phyloP scores from a whole-genome alignment of 1,140 invertebrate species.

The Cyrtorhinus lividipennis region DNA sequence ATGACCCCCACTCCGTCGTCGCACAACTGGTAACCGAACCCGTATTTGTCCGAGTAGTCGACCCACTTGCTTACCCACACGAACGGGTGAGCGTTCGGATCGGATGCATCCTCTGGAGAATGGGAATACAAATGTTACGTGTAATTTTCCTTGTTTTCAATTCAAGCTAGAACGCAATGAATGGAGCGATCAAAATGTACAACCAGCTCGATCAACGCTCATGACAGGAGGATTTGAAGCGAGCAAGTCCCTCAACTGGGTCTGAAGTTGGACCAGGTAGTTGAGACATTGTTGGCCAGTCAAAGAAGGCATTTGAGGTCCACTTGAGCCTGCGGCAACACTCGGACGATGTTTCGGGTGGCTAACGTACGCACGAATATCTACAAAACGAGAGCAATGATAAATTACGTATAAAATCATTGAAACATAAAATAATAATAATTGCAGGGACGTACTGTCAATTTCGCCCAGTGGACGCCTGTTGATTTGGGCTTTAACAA shows the following conservation, averaged over 20 bases:
- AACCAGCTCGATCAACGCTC: background rate
- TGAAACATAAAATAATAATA: no score
- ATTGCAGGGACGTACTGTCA: constrained; percentile 38
- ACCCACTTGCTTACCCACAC: constrained; percentile 98
- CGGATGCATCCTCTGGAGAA: constrained; percentile 72
- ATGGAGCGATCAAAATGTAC: no score
- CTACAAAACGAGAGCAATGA: no score
- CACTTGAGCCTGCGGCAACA: constrained; percentile 12
- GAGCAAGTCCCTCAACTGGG: constrained; percentile 13
- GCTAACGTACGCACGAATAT: background rate
- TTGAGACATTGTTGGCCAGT: constrained; percentile 15
- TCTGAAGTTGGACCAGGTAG: constrained; percentile 13
- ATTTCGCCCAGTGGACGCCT: constrained; percentile 52
- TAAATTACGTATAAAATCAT: no score
- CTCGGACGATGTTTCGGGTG: constrained; percentile 5
- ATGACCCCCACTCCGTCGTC: constrained; percentile 91
- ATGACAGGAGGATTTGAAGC: background rate
- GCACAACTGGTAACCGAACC: constrained; percentile 91
- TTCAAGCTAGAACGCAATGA: no score
- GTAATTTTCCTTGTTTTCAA: no score
- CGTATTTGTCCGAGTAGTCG: constrained; percentile 97
- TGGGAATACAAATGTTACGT: no score
- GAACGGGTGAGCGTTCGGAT: constrained; percentile 82
- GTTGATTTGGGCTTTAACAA: constrained; percentile 33
- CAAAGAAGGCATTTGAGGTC: background rate